Base-by-base conservation (phyloP, 1,140 invertebrate species). In the Fopius arisanus region DNA sequence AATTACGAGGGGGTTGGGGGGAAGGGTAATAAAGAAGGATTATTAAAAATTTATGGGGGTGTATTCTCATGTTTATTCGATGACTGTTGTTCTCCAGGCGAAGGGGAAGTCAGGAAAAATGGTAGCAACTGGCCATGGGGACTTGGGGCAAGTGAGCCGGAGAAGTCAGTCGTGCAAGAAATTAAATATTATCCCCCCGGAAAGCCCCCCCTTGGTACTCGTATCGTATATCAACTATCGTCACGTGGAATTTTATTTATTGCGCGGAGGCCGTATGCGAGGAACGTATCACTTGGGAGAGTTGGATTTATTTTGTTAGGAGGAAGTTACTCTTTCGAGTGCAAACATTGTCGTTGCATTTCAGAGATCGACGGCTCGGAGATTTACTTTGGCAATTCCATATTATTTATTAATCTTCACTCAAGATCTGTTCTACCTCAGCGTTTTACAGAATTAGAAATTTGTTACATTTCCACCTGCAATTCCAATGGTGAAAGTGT, bases 131-230 rank as follows among this genome's bases (percentile, higher is more conserved):
- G 54, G 23, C 54, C 19, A 26, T 3, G 43, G 19, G 14, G 16
- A 48, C 43, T 48, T 23, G 16, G 54, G 26, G 23, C 10, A 51
- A 59, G 23, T 59, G 54, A 26, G 54, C 40, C 21, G 67, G 75
- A 75, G 71, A 74, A 79, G 78, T 82, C 80, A 82, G 79, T 81
- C 80, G 77, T 79, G 80, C 80, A 83, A 82, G 79, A 83, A 82
- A 83, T 82, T 82, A 83, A 83, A 83, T 83, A 83, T 83, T 82
- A 83, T 74, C 77, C 76, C 73, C 66, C 63, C 65, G 26, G 12
- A 29, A n/a, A 23, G 33, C 19, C n/a, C 43, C 43, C 43, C 43
- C 19, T 51, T 40, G 5, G 1, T 51, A 19, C 9, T 21, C 43
- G 2, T 51, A 51, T 51, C 43, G 19, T 51, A 51, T 51, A 51